Conservation (phyloP, 2,888 invertebrate genomes). For the Acleris holmiana region DNA sequence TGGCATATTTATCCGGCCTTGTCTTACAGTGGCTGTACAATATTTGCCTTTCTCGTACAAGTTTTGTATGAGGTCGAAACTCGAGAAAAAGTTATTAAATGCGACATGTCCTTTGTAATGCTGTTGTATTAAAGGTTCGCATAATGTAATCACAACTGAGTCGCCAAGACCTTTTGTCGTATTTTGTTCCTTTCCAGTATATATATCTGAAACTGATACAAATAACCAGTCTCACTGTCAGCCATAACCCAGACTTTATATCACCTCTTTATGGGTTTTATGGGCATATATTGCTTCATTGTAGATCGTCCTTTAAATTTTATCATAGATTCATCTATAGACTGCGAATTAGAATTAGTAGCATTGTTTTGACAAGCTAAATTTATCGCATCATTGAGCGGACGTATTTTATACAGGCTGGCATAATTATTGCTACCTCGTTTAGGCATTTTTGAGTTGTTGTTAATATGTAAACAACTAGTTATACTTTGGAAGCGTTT, state of each 20-base stretch:
- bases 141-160: slow-evolving; percentile 35
- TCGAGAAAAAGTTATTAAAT: slow-evolving; percentile 19
- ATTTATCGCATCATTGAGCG: slow-evolving; percentile 33
- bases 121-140: slow-evolving; percentile 30
- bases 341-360: slow-evolving; percentile 29
- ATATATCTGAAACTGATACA: slow-evolving; percentile 39
- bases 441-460: slow-evolving; percentile 36
- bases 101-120: slow-evolving; percentile 23
- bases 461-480: slow-evolving; percentile 39
- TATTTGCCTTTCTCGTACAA: slow-evolving; percentile 17
- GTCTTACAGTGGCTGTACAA: slow-evolving; percentile 15
- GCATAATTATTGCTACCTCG: slow-evolving; percentile 35
- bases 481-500: slow-evolving; percentile 30
- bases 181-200: slow-evolving; percentile 36
- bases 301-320: slow-evolving; percentile 41
- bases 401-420: slow-evolving; percentile 39
- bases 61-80: slow-evolving; percentile 1
- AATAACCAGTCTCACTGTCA: slow-evolving; percentile 38
- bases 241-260: slow-evolving; percentile 31
- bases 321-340: slow-evolving; percentile 41
- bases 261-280: slow-evolving; percentile 40
- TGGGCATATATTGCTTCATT: slow-evolving; percentile 41
- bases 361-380: slow-evolving; percentile 33
- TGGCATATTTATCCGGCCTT: slow-evolving; percentile 17
- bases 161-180: slow-evolving; percentile 31